A percentile compares a stretch with the other conserved stretches of the same genome.
These are phyloP conservation scores for Mechanitis mazaeus DNA, from an alignment of 2,888 invertebrate species.

Conservation along the genomic window DNA sequence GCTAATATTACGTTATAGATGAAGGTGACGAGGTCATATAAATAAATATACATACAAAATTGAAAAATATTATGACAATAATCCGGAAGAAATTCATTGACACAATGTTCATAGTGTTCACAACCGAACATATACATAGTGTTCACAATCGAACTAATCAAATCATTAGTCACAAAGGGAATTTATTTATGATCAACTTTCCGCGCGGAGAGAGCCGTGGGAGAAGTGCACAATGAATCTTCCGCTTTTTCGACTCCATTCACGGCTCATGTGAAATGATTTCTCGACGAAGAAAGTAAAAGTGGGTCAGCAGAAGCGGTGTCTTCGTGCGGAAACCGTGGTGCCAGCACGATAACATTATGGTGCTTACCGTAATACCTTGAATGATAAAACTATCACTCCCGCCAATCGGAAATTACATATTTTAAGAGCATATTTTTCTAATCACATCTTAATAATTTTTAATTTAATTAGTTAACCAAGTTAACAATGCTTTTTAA, in stretches of 20 bases:
- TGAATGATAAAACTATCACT: constrained; percentile 15
- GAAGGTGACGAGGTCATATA: no score
- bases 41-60: no score
- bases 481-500: no score
- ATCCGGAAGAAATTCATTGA: no score
- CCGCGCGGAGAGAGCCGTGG: constrained; percentile 59
- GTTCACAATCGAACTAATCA: constrained; percentile 4
- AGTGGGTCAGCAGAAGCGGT: constrained; percentile 54
- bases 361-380: constrained; percentile 25
- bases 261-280: constrained; percentile 63
- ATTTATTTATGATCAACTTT: constrained; percentile 34
- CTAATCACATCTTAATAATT: no score
- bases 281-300: constrained; percentile 71
- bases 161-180: constrained; percentile 30
- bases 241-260: constrained; percentile 66
- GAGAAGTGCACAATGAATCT: constrained; percentile 57
- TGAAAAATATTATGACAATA: no score
- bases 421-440: neutral
- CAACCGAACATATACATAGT: neutral
- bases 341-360: constrained; percentile 27
- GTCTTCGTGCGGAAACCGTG: constrained; percentile 37
- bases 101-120: no score
- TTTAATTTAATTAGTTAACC: no score
- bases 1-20: no score
- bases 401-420: neutral